Conservation (phyloP, 2,888 invertebrate species). For the Oasisia sp. region DNA sequence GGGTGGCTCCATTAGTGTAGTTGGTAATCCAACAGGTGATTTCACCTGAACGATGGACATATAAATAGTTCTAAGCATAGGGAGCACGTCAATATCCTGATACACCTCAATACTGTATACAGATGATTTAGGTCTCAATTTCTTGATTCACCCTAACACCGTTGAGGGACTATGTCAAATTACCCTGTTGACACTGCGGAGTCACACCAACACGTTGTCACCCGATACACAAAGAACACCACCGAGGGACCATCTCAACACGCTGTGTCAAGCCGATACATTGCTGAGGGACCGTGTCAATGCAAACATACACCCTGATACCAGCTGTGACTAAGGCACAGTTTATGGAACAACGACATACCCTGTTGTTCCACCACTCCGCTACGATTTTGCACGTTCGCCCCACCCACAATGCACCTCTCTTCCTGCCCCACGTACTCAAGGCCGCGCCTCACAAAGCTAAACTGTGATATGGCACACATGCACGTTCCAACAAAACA, state of each 20-base stretch:
- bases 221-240: not conserved
- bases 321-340: not conserved
- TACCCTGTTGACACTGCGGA: too few species aligned
- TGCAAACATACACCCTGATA: not conserved
- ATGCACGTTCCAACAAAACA: not conserved
- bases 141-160: not conserved
- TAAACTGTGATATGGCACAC: constrained; percentile 12
- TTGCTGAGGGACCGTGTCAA: not conserved
- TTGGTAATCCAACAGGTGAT: not conserved
- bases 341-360: not conserved
- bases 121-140: not conserved
- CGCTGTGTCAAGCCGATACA: not conserved
- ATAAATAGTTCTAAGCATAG: too few species aligned
- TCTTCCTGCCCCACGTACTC: not conserved
- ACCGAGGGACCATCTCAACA: not conserved
- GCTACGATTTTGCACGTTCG: not conserved
- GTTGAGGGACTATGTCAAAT: not conserved
- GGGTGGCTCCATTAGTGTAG: not conserved
- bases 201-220: not conserved
- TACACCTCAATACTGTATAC: too few species aligned
- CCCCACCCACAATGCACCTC: not conserved
- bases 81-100: too few species aligned
- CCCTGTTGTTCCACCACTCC: not conserved
- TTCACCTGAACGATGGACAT: not conserved
- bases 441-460: not conserved